Evolutionary conservation across 2,113 vertebrate species (phyloP), one percentile per base, ranked within the genome.

Genomic region (Onychorhynchus coronatus): DNA sequence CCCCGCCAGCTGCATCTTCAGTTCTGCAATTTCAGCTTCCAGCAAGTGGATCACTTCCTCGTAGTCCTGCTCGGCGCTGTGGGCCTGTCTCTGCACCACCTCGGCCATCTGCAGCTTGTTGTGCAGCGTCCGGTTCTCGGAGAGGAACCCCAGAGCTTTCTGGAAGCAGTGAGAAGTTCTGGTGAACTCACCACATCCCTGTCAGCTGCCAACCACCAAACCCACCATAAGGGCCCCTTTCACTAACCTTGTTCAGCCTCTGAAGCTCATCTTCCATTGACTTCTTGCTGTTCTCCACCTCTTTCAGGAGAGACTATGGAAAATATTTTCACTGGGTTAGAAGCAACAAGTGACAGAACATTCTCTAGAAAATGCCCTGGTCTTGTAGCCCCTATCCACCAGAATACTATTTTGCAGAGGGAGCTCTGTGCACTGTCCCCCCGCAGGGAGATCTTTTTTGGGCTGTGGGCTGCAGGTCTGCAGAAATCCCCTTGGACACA

Each of bases 11-110:
- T 99, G 98, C 84, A 97, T 98, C 96, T 99, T 99, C 85, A 99
- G 98, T 96, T 99, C 99, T 68, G 88, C 97, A 95, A 99, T 99
- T 94, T 99, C 99, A 5, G 98, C 98, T 93, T 99, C 99, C 91
- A 99, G 98, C 65, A 99, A 97, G 89, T 98, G 98, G 91, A 99
- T 99, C 55, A 99, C 99, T 92, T 99, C 99, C 96, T 99, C 99
- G 0, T 99, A 99, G 97, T 99, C 99, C 97, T 99, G 99, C 95
- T 99, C 99, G 0, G 98, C 99, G 0, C 98, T 98, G 97, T 98
- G 98, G 9, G 97, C 94, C 79, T 98, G 98, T 58, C 95, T 97
- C 97, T 97, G 98, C 30, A 95, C 98, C 1, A 85, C 96, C 85
- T 98, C 98, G 0, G 97, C 98, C 27, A 94, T 97, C 92, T 99